Conservation (phyloP, 1,140 invertebrate species). For the Penaeus vannamei region DNA sequence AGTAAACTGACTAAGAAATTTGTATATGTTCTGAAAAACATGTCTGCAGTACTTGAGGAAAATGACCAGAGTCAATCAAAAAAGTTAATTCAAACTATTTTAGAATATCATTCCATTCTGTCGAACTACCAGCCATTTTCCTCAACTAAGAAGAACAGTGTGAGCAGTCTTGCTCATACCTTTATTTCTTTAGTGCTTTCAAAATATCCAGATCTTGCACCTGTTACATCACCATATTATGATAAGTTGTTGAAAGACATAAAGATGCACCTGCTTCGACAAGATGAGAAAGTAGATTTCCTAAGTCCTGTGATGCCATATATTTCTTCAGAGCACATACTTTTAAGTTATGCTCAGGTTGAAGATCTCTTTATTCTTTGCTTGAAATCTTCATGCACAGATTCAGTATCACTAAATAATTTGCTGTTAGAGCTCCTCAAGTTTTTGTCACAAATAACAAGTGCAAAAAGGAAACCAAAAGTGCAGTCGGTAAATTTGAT, state of each 20-base stretch:
- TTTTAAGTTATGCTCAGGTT: conserved; percentile 44
- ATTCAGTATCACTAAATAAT: neutral
- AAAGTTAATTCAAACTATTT: conserved; percentile 7
- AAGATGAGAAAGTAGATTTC: conserved; percentile 17
- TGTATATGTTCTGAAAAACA: neutral
- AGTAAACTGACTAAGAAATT: conserved; percentile 29
- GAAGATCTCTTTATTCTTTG: conserved; percentile 38
- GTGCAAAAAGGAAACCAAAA: conserved; percentile 35
- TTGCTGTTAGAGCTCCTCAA: conserved; percentile 29
- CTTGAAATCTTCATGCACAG: neutral
- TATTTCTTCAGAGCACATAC: conserved; percentile 8
- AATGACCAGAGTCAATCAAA: neutral
- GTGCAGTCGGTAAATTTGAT: conserved; percentile 13
- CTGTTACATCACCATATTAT: conserved; percentile 38
- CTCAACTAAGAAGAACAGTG: neutral
- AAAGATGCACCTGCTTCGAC: neutral
- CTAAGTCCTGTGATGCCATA: conserved; percentile 39
- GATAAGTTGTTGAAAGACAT: conserved; percentile 20
- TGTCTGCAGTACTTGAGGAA: conserved; percentile 13
- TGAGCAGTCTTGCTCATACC: conserved; percentile 20
- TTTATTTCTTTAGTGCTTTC: conserved; percentile 22
- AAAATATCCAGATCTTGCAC: conserved; percentile 34
- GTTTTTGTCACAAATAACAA: conserved; percentile 33
- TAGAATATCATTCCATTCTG: conserved; percentile 38
- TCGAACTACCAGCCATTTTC: conserved; percentile 41